phyloP scores from a whole-genome alignment of 2,113 vertebrate species.

The Apodemus speciosus region DNA sequence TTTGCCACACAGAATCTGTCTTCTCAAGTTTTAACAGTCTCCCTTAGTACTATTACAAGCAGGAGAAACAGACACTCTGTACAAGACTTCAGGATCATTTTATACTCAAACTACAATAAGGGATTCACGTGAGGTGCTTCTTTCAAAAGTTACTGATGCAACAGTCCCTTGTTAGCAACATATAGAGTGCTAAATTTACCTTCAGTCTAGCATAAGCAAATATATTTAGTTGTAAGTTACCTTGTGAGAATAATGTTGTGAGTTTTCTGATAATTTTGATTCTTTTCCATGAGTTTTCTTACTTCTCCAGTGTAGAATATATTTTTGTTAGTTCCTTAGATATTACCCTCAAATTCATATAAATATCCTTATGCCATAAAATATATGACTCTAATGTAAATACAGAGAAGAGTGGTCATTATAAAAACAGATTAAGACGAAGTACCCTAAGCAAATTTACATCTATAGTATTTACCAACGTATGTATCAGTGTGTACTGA shows the following conservation, averaged over 20 bases:
- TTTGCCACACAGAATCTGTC: background rate
- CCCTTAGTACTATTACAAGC: too few relatives aligned
- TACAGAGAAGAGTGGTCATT: background rate
- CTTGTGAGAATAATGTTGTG: background rate
- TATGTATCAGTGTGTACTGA: background rate
- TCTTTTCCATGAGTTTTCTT: background rate
- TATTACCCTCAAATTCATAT: background rate
- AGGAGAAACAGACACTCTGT: background rate
- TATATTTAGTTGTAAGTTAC: background rate
- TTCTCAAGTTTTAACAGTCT: background rate
- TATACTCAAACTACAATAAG: background rate
- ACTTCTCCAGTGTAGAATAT: background rate
- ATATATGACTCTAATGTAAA: background rate
- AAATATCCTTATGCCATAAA: background rate
- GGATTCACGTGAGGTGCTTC: background rate
- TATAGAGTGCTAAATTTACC: background rate
- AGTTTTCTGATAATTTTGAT: background rate
- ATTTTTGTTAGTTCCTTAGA: background rate
- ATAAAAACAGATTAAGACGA: background rate
- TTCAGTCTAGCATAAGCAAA: background rate
- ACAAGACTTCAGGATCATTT: background rate
- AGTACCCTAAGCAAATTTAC: background rate
- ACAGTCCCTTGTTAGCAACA: background rate
- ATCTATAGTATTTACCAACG: background rate
- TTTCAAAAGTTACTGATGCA: background rate